A percentile compares a stretch with the other conserved stretches of the same genome.
These are phyloP conservation scores for Garrulus glandarius DNA, from an alignment of 2,797 vertebrate species.

Conservation along the genomic window DNA sequence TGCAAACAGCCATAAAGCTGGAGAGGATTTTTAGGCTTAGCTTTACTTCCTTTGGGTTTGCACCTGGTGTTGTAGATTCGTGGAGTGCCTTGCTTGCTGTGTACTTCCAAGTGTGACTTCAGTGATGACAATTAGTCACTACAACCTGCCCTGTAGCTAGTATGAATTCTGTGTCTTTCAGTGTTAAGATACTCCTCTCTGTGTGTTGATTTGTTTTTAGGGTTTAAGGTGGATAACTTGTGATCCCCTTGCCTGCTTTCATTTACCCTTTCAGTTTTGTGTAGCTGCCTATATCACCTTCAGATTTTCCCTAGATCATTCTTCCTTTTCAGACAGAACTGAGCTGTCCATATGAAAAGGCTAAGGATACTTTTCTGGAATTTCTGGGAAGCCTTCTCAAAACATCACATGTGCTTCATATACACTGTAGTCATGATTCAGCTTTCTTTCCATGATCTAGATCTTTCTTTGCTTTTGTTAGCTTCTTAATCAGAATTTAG, in stretches of 20 bases:
- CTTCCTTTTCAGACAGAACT: background rate
- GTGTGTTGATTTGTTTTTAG: background rate
- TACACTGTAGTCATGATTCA: background rate
- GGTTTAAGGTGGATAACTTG: background rate
- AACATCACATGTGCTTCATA: background rate
- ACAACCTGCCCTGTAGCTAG: background rate
- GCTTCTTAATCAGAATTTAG: background rate
- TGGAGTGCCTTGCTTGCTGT: rapidly evolving
- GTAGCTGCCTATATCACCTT: background rate
- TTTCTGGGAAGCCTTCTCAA: background rate
- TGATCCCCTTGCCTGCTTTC: background rate
- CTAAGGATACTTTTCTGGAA: background rate
- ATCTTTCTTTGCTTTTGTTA: background rate
- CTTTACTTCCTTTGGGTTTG: background rate
- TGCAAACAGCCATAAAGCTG: background rate
- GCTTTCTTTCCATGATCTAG: background rate
- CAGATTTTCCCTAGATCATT: background rate
- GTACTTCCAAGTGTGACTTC: background rate
- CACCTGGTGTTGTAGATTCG: background rate
- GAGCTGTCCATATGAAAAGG: background rate
- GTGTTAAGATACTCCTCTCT: background rate
- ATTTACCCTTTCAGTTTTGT: background rate
- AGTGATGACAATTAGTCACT: background rate
- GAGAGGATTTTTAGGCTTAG: background rate
- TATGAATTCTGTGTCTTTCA: background rate